Evolutionary conservation across 2,888 invertebrate species (phyloP), one percentile per base, ranked within the genome.

Genomic region (Orthosia incerta): DNA sequence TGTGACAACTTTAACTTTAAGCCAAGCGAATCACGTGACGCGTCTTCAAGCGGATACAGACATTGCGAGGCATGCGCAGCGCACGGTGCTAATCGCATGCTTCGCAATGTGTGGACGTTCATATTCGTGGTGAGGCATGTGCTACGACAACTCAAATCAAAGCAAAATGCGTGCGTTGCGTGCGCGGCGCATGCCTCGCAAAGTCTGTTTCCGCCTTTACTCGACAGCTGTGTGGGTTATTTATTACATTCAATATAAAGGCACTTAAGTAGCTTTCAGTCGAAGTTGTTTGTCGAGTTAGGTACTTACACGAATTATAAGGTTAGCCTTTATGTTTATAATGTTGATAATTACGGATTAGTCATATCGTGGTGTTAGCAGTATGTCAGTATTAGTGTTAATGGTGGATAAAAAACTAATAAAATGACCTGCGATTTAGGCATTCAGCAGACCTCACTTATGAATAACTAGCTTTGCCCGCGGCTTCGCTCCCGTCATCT

Each of bases 1-100:
- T 61, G 45, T 39, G 51, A 63, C 55, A 71, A 84, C 66, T 83
- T 72, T 23, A 48, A 72, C 46, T 72, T 66, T 56, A 53, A 51
- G 59, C 48, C 26, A 65, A 72, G 57, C 53, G 31, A 79, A 12
- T 55, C 62, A 50, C 71, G 57, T 55, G 45, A 59, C 1, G 51
- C 46, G 55, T 56, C 26, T 55, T 51, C 26, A n/a, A n/a, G n/a
- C n/a, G n/a, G n/a, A n/a, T n/a, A n/a, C n/a, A n/a, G n/a, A n/a
- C n/a, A n/a, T n/a, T n/a, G n/a, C n/a, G n/a, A n/a, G n/a, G n/a
- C 46, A 2, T 26, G 26, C 26, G 26, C 26, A 26, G n/a, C 26
- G 26, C 1, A 26, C 2, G 26, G 26, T 26, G 26, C 1, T 26
- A 26, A 3, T 26, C 2, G 26, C 26, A n/a, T n/a, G n/a, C n/a